These are phyloP conservation scores for Leucoma salicis DNA, from an alignment of 2,888 invertebrate species.

Conservation along the genomic window DNA sequence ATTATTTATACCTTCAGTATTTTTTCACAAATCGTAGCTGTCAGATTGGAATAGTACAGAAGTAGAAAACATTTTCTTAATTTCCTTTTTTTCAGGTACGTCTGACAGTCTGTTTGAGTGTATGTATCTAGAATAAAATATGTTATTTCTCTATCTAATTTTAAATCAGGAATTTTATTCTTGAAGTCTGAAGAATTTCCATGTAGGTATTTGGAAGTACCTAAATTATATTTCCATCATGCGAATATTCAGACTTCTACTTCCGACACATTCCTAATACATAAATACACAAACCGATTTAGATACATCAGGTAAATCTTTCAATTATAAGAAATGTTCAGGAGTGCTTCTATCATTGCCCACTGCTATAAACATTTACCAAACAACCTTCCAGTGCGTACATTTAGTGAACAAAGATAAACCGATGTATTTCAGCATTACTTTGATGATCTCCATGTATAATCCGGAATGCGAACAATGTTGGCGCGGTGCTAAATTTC, in stretches of 20 bases:
- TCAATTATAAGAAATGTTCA: slow-evolving; percentile 22
- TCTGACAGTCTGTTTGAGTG: too few relatives aligned
- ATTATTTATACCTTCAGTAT: too few relatives aligned
- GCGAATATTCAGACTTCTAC: not conserved
- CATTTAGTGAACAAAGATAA: slow-evolving; percentile 10
- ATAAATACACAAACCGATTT: slow-evolving; percentile 14
- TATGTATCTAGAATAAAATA: too few relatives aligned
- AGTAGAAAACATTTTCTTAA: too few relatives aligned
- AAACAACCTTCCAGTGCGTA: slow-evolving; percentile 11
- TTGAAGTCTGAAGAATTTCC: too few relatives aligned
- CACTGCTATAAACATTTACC: slow-evolving; percentile 23
- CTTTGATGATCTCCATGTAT: slow-evolving; percentile 48
- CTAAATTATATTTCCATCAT: too few relatives aligned
- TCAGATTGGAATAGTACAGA: too few relatives aligned
- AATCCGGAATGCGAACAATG: slow-evolving; percentile 50
- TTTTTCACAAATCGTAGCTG: too few relatives aligned
- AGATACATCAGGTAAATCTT: slow-evolving; percentile 23
- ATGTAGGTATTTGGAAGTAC: too few relatives aligned
- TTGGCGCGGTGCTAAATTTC: slow-evolving; percentile 58
- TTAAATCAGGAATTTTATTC: too few relatives aligned
- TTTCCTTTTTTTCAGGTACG: too few relatives aligned
- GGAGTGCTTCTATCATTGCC: slow-evolving; percentile 28
- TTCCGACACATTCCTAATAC: not conserved
- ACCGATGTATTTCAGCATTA: slow-evolving; percentile 45
- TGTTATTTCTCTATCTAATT: too few relatives aligned